These are phyloP conservation scores for Coptotermes formosanus DNA, from an alignment of 1,140 invertebrate genomes.

Conservation along the genomic window DNA sequence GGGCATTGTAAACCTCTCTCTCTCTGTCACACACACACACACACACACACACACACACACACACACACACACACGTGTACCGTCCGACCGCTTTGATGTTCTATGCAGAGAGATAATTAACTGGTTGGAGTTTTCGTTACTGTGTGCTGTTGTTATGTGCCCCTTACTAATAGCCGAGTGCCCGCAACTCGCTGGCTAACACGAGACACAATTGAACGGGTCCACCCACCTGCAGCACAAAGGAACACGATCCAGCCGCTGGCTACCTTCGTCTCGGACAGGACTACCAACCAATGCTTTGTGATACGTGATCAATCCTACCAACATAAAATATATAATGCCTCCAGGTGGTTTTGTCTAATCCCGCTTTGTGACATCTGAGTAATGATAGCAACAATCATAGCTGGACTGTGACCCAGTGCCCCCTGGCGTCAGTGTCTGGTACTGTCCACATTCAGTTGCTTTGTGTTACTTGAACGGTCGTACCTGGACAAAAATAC, in stretches of 20 bases:
- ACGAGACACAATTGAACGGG: background rate
- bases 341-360: background rate
- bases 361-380: background rate
- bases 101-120: constrained; percentile 4
- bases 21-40: too few relatives aligned
- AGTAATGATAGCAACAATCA: background rate
- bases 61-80: background rate
- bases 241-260: background rate
- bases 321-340: background rate
- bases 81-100: background rate
- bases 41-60: background rate
- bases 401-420: background rate
- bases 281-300: background rate
- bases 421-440: background rate
- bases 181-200: background rate
- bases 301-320: background rate
- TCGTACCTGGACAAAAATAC: background rate
- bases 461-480: background rate
- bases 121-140: background rate
- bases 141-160: background rate
- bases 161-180: constrained; percentile 1
- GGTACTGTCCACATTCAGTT: background rate
- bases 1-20: background rate
- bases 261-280: background rate
- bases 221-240: background rate